A percentile compares a stretch with the other conserved stretches of the same genome.
Evolutionary conservation across 1,140 invertebrate genomes (phyloP).

Genomic region (Steinernema feltiae): DNA sequence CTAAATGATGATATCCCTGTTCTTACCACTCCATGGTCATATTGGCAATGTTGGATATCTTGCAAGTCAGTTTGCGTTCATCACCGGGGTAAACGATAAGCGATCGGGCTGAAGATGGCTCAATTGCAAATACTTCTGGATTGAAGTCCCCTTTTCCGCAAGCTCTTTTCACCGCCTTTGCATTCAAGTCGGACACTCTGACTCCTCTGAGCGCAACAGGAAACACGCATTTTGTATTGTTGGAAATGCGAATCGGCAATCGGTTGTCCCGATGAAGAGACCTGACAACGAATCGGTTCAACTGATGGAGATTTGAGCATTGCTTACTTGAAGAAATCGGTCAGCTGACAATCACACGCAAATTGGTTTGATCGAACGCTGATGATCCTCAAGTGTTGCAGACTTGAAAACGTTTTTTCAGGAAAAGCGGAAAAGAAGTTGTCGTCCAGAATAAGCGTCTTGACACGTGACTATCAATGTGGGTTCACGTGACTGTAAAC

Average conservation of each 20-base stretch:
- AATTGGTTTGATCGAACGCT: background rate
- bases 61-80: background rate
- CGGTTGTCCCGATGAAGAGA: background rate
- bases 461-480: background rate
- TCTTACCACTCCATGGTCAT: background rate
- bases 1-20: no score
- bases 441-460: background rate
- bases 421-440: background rate
- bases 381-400: background rate
- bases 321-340: background rate
- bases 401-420: background rate
- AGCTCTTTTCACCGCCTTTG: background rate
- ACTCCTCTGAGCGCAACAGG: background rate
- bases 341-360: background rate
- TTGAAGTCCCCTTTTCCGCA: background rate
- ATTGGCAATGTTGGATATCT: background rate
- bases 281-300: background rate
- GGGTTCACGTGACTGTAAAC: background rate
- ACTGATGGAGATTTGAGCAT: background rate
- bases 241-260: background rate
- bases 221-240: constrained; percentile 1
- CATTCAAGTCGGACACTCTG: background rate
- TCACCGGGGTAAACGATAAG: background rate
- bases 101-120: background rate
- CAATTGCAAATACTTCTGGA: background rate